Evolutionary conservation across 2,797 vertebrate species (phyloP).

Genomic region (Coendou prehensilis): DNA sequence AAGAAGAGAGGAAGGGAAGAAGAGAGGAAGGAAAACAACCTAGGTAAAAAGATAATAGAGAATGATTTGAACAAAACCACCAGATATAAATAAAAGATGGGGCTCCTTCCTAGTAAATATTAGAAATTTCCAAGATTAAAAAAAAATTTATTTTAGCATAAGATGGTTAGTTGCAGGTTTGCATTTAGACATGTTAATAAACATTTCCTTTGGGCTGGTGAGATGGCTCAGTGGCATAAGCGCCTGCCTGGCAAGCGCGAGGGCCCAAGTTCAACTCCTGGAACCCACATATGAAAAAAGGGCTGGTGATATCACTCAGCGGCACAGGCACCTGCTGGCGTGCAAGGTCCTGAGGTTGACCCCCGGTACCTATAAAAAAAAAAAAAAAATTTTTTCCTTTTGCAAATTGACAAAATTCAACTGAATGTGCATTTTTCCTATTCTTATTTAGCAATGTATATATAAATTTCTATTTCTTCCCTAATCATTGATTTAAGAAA

Average conservation of each 20-base stretch:
- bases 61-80: not conserved
- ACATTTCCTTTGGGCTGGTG: not conserved
- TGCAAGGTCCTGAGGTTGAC: too few species aligned
- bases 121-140: conserved; percentile 53
- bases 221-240: too few species aligned
- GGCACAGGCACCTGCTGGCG: too few species aligned
- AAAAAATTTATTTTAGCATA: conserved; percentile 38
- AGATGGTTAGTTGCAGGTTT: conserved; percentile 11
- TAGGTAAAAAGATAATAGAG: not conserved
- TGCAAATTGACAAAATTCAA: not conserved
- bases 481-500: conserved; percentile 6
- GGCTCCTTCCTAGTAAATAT: not conserved
- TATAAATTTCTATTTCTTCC: not conserved
- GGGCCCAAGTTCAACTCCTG: too few species aligned
- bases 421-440: not conserved
- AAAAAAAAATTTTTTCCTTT: not conserved
- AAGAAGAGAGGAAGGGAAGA: too few species aligned
- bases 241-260: too few species aligned
- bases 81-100: conserved; percentile 30
- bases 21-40: not conserved
- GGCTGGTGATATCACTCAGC: too few species aligned
- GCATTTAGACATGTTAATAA: conserved; percentile 10
- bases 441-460: not conserved
- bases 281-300: too few species aligned
- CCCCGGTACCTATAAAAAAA: too few species aligned